Percentiles rank a stretch among this genome's conserved stretches.
Conservation (phyloP, 2,113 vertebrate genomes). For the Sigmodon hispidus region DNA sequence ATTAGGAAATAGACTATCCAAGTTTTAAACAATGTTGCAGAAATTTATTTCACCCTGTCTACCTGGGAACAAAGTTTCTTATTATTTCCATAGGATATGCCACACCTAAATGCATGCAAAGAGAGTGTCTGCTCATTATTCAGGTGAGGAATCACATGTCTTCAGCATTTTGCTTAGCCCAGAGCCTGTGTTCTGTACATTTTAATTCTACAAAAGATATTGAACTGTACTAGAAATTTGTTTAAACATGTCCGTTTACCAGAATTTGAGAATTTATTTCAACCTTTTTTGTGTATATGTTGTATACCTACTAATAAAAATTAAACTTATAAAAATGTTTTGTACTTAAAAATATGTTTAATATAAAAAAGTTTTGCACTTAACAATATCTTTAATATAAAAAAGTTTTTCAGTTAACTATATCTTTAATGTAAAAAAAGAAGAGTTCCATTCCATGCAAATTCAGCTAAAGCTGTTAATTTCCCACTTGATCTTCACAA, state of each 20-base stretch:
- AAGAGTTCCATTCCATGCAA: neutral
- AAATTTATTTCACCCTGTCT: neutral
- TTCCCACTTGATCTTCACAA: neutral
- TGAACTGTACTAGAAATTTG: neutral
- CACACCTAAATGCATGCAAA: neutral
- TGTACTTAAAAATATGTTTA: neutral
- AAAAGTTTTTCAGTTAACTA: neutral
- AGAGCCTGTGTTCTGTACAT: neutral
- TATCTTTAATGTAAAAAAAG: neutral
- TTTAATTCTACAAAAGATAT: neutral
- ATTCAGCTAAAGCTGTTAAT: neutral
- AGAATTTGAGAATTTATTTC: conserved; percentile 23
- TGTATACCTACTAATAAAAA: conserved; percentile 19
- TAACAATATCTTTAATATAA: neutral
- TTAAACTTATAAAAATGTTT: neutral
- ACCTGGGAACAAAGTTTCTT: neutral
- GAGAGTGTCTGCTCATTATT: neutral
- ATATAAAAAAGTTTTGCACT: too few relatives aligned
- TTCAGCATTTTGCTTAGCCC: neutral
- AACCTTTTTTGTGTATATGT: neutral
- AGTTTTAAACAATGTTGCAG: neutral
- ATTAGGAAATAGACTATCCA: neutral
- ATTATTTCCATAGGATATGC: too few relatives aligned
- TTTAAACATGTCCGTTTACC: neutral
- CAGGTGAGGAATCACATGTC: neutral